Conservation (phyloP, 1,140 invertebrate species). For the Musca domestica region DNA sequence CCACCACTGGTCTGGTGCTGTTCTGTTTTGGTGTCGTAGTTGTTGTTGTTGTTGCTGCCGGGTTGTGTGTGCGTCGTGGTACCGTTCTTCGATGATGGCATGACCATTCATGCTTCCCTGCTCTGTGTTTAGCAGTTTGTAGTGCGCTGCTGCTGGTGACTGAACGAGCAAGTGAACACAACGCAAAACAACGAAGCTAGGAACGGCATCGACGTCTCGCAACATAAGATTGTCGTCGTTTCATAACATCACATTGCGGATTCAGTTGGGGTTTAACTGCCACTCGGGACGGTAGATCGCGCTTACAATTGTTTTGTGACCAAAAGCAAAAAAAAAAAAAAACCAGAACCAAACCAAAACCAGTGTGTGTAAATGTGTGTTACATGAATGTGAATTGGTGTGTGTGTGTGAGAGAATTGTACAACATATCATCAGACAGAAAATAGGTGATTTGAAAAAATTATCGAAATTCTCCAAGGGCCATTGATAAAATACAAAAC, state of each 20-base stretch:
- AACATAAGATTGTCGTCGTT: slow-evolving; percentile 18
- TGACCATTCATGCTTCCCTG: not conserved
- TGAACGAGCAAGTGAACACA: not conserved
- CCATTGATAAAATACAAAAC: slow-evolving; percentile 34
- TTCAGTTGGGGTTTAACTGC: slow-evolving; percentile 56
- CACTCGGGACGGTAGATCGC: slow-evolving; percentile 54
- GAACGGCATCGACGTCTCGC: not conserved
- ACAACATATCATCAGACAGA: too few species aligned
- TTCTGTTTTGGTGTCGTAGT: too few species aligned
- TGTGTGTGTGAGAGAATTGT: too few species aligned
- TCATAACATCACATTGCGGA: slow-evolving; percentile 30
- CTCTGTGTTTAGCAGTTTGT: not conserved
- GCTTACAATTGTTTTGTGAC: slow-evolving; percentile 47
- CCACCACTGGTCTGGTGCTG: too few species aligned
- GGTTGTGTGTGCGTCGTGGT: slow-evolving; percentile 12
- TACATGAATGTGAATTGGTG: too few species aligned
- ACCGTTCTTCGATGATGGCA: too few species aligned
- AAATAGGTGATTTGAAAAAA: slow-evolving; percentile 35
- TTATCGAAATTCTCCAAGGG: slow-evolving; percentile 51
- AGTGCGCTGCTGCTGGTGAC: slow-evolving; percentile 16
- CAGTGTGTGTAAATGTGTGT: not conserved
- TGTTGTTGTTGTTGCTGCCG: slow-evolving; percentile 25
- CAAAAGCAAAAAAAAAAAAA: slow-evolving; percentile 4
- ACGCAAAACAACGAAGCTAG: not conserved
- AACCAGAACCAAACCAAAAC: not conserved